phyloP scores from a whole-genome alignment of 2,888 invertebrate genomes.

The Lysandra coridon region DNA sequence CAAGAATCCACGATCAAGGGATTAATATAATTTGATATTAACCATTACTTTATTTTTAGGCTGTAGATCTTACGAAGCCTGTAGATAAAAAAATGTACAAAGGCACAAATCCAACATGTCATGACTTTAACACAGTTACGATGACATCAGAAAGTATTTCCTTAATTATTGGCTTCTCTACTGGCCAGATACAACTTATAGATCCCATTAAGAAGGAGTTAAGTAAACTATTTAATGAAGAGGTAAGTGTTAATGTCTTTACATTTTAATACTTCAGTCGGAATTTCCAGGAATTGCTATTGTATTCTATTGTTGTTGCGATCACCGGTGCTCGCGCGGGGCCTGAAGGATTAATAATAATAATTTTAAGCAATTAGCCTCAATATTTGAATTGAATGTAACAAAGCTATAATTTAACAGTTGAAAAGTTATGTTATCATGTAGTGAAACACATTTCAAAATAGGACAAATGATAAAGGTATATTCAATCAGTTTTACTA shows the following conservation, averaged over 20 bases:
- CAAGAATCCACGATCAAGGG: no score
- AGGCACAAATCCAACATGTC: slow-evolving; percentile 99
- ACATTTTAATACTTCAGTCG: no score
- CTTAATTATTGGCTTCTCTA: slow-evolving; percentile 97
- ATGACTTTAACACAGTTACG: slow-evolving; percentile 95
- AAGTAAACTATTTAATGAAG: slow-evolving; percentile 98
- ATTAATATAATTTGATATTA: background rate
- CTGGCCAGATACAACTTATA: slow-evolving; percentile 98
- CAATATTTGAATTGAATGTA: background rate
- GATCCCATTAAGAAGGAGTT: slow-evolving; percentile 98
- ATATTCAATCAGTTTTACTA: background rate
- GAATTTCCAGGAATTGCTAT: no score
- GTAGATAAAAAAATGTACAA: slow-evolving; percentile 99
- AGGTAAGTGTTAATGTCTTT: slow-evolving; percentile 81
- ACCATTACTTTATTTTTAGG: slow-evolving; percentile 75
- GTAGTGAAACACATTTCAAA: background rate
- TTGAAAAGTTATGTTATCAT: slow-evolving; percentile 13
- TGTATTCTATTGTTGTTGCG: no score
- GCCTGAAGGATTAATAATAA: no score
- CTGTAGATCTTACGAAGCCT: slow-evolving; percentile 96
- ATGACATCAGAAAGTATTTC: slow-evolving; percentile 92
- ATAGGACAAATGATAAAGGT: background rate
- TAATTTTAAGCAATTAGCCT: no score
- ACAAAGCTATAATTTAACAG: background rate
- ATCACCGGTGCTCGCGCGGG: no score